These are phyloP conservation scores for Aporophyla nigra DNA, from an alignment of 2,888 invertebrate genomes.

Conservation along the genomic window DNA sequence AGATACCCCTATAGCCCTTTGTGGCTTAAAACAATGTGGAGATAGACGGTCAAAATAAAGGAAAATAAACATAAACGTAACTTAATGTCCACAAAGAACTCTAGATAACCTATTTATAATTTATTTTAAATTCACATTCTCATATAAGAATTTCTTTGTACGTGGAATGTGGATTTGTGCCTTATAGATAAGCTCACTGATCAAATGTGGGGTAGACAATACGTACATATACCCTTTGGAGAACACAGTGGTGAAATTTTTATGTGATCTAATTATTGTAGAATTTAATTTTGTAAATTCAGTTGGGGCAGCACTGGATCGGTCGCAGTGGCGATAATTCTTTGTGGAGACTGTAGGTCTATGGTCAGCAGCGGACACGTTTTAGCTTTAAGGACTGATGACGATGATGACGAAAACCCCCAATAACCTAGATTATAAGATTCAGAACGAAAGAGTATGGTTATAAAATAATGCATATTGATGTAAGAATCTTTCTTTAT, in stretches of 20 bases:
- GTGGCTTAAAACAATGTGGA: slow-evolving; percentile 21
- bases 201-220: background rate
- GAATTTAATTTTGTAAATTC: background rate
- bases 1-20: slow-evolving; percentile 4
- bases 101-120: background rate
- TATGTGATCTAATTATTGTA: background rate
- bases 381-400: background rate
- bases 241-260: background rate
- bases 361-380: background rate
- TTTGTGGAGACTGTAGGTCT: background rate
- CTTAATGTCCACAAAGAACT: background rate
- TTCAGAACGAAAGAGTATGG: background rate
- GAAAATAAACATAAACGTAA: background rate
- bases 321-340: background rate
- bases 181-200: background rate
- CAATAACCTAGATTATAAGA: background rate
- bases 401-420: background rate
- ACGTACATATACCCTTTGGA: background rate
- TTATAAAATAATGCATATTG: background rate
- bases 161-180: background rate
- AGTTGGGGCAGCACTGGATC: background rate
- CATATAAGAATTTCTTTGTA: background rate
- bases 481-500: background rate
- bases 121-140: no score
- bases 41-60: slow-evolving; percentile 14